Evolutionary conservation across 2,113 vertebrate genomes (phyloP).

Genomic region (Labeo rohita): DNA sequence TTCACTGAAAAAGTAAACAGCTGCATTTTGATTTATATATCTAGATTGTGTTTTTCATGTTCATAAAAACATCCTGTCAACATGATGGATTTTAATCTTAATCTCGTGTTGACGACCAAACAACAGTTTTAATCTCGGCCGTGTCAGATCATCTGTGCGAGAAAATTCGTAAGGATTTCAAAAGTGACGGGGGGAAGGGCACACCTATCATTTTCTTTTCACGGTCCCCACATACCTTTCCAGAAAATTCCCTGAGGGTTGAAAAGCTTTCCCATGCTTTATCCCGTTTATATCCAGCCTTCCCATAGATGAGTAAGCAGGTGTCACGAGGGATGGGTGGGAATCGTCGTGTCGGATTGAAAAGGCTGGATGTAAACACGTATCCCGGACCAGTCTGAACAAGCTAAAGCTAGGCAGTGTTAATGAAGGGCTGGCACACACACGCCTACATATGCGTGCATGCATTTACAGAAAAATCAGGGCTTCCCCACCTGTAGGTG

Average conservation of each 20-base stretch:
- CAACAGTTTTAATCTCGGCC: neutral
- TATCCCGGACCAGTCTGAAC: slow-evolving; percentile 71
- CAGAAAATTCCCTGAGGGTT: slow-evolving; percentile 49
- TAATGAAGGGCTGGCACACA: slow-evolving; percentile 57
- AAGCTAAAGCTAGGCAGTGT: slow-evolving; percentile 65
- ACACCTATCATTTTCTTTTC: slow-evolving; percentile 30
- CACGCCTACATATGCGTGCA: slow-evolving; percentile 48
- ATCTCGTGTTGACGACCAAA: neutral
- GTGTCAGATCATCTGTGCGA: neutral
- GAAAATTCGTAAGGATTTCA: neutral
- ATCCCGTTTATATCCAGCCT: slow-evolving; percentile 51
- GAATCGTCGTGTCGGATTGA: slow-evolving; percentile 60
- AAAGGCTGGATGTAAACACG: slow-evolving; percentile 77
- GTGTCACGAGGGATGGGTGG: slow-evolving; percentile 67
- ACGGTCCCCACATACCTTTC: slow-evolving; percentile 32
- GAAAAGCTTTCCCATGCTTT: slow-evolving; percentile 61
- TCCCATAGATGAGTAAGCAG: slow-evolving; percentile 60
- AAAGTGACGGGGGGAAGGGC: neutral
- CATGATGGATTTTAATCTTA: neutral
- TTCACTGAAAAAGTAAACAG: neutral
- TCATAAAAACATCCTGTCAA: slow-evolving; percentile 22
- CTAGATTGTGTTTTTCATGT: neutral
- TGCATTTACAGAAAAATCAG: slow-evolving; percentile 24
- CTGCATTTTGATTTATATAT: neutral
- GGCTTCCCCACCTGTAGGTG: slow-evolving; percentile 35